Evolutionary conservation across 2,888 invertebrate species (phyloP), one percentile per base, ranked within the genome.

Genomic region (Eretmocerus hayati): DNA sequence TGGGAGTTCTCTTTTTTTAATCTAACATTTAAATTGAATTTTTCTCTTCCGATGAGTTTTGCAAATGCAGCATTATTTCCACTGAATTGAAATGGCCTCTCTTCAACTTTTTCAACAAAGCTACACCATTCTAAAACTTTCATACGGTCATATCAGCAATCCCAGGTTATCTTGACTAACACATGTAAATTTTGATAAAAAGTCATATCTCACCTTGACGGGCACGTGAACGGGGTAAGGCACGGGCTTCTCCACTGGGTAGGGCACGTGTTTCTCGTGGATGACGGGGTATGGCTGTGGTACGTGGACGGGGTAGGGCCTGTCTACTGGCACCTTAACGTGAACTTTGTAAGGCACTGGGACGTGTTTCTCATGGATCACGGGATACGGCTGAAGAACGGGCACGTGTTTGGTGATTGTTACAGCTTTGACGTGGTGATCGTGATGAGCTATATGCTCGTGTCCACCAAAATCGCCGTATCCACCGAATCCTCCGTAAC

Each of bases 321-420:
- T 59, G 41, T 67, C 67, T 11, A 67, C 53, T 30, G 66, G 66
- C 26, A 66, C 66, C 53, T 64, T 63, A 18, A 66, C 50, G 11
- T 64, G 62, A 23, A 66, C 66, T 48, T 64, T 64, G 13, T 65
- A 60, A 1, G 63, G 63, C 21, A 61, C 64, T 21, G 65, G 65
- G 45, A 64, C 61, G 6, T 55, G 62, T 36, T 61, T 64, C 53
- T 67, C 67, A 0, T 64, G 63, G 38, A 61, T 60, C 0, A 68
- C 68, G n/a, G 65, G 67, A 46, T 68, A 68, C 3, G 69, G 69
- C 20, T 62, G 58, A 4, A 67, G 69, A 13, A 69, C 67, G 15
- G 60, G 63, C 3, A 69, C 64, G 55, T 66, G 65, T 43, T 67
- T 69, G 36, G 69, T 69, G 46, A 69, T 62, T 23, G 67, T 67